Conservation (phyloP, 1,140 invertebrate genomes). For the Caenorhabditis briggsae region DNA sequence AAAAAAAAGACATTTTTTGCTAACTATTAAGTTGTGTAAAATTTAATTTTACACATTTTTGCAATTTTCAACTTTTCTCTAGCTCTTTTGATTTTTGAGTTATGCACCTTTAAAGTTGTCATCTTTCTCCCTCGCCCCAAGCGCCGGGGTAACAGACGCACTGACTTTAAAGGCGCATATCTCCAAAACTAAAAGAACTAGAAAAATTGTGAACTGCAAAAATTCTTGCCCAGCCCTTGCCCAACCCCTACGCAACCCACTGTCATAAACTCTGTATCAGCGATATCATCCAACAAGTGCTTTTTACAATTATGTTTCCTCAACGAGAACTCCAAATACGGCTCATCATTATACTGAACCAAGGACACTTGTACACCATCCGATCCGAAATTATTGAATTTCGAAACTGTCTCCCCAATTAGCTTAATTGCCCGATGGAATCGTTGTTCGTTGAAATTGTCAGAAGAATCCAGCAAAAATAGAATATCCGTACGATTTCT, state of each 20-base stretch:
- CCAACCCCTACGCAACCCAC: background rate
- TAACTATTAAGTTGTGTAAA: too few relatives aligned
- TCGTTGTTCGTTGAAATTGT: conserved; percentile 63
- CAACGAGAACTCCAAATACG: conserved; percentile 74
- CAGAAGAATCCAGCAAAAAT: conserved; percentile 73
- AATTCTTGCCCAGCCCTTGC: too few relatives aligned
- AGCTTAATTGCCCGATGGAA: conserved; percentile 68
- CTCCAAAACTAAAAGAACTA: too few relatives aligned
- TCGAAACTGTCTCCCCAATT: conserved; percentile 70
- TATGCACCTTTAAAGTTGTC: too few relatives aligned
- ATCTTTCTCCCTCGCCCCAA: too few relatives aligned
- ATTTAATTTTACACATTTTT: too few relatives aligned
- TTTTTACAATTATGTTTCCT: conserved; percentile 72
- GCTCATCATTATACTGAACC: conserved; percentile 72
- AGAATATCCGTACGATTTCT: conserved; percentile 67
- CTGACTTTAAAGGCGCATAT: too few relatives aligned
- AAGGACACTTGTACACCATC: conserved; percentile 73
- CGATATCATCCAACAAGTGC: conserved; percentile 70
- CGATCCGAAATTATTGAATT: conserved; percentile 72
- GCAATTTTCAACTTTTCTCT: too few relatives aligned
- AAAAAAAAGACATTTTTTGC: too few relatives aligned
- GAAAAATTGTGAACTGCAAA: too few relatives aligned
- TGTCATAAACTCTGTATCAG: conserved; percentile 71
- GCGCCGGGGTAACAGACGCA: too few relatives aligned
- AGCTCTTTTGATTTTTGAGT: too few relatives aligned